Conservation (phyloP, 2,113 vertebrate genomes). For the Gallinago jamesoni region DNA sequence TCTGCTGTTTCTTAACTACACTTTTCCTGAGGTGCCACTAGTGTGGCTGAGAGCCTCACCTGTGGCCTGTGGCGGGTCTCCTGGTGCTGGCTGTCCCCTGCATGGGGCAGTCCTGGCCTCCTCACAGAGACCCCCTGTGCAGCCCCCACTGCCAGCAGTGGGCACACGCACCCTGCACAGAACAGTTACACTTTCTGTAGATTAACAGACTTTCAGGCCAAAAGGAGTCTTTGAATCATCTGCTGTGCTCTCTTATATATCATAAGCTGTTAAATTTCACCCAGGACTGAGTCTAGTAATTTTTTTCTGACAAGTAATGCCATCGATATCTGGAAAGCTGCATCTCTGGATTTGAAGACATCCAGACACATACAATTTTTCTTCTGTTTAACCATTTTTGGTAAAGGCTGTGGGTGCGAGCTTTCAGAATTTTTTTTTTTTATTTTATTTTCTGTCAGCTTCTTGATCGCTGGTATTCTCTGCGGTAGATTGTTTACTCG, state of each 20-base stretch:
- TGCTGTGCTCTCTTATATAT: neutral
- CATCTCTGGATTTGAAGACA: neutral
- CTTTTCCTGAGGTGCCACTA: neutral
- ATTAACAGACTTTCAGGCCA: neutral
- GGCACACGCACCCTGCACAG: neutral
- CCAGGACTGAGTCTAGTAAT: neutral
- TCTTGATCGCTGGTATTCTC: neutral
- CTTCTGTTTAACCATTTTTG: neutral
- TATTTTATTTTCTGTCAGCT: neutral
- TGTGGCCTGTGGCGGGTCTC: accelerated
- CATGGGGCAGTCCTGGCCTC: neutral
- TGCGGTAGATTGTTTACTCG: neutral
- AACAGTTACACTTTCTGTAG: neutral
- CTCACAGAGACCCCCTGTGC: neutral
- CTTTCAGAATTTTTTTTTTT: neutral
- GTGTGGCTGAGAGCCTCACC: accelerated
- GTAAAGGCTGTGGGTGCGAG: accelerated
- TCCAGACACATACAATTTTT: neutral
- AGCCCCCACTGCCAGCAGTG: accelerated
- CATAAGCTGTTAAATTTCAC: neutral
- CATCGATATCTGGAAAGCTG: neutral
- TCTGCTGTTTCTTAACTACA: neutral
- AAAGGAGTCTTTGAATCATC: neutral
- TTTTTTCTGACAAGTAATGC: neutral
- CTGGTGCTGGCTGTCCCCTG: neutral